Base-by-base conservation (phyloP, 2,888 invertebrate species). In the Gasteruption jaculator region DNA sequence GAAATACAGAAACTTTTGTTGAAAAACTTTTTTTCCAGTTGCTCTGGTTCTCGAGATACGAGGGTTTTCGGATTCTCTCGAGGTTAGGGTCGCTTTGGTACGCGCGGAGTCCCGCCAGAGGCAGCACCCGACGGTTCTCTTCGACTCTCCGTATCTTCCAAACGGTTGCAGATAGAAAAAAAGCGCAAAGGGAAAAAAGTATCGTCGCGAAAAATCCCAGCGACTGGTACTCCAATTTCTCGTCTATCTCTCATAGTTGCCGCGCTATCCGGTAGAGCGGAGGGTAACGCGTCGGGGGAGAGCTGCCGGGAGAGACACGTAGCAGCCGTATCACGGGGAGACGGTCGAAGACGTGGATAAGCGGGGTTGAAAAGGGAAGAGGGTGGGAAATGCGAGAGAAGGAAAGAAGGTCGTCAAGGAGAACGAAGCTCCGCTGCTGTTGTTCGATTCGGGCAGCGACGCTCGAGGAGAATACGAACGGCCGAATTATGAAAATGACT, bases 401-500 rank as follows among this genome's bases (percentile, higher is more conserved):
- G 21, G 34, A 26, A 40, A 24, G 38, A 42, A 34, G 39, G 39
- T 26, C 40, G 24, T 37, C 19, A 41, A 41, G 46, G n/a, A 12
- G 43, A 45, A 48, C 45, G 45, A 41, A 35, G 52, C 49, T 66
- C 67, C 65, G 66, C 68, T 55, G 63, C 61, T 67, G 73, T 71
- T 71, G 72, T 75, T 74, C 75, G 75, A 75, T 75, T 73, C 74
- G 66, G 70, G 71, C 67, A 71, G 73, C 72, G 71, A n/a, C 65
- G 67, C 60, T 63, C 64, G 63, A 61, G 63, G 71, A 71, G 77
- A 76, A 77, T 77, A 77, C 75, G 76, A 75, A 77, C 75, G 74
- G 74, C 74, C 71, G 71, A 76, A 76, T 77, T 77, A 77, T 76
- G 76, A 77, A 77, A 77, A 76, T 77, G 72, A 74, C 66, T n/a